These are phyloP conservation scores for Grammomys surdaster DNA, from an alignment of 2,113 vertebrate genomes.

Conservation along the genomic window DNA sequence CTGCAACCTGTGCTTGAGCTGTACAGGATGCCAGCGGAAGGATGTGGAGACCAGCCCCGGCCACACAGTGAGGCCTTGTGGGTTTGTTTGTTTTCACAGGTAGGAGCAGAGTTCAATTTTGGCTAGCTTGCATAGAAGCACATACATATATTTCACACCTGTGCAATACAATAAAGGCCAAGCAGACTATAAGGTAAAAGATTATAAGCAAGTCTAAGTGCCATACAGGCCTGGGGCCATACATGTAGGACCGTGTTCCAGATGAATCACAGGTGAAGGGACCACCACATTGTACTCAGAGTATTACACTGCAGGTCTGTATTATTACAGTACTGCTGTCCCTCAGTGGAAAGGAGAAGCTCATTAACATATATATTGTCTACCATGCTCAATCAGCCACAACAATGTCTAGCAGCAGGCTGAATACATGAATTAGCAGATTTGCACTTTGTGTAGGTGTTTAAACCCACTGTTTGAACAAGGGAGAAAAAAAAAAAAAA, in stretches of 20 bases:
- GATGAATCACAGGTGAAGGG: background rate
- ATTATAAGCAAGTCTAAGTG: slow-evolving; percentile 10
- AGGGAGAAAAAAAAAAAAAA: background rate
- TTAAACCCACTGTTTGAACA: slow-evolving; percentile 1
- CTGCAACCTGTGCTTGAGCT: background rate
- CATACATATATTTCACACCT: background rate
- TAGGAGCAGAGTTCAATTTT: background rate
- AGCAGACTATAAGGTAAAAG: background rate
- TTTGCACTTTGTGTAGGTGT: slow-evolving; percentile 7
- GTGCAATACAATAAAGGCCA: background rate
- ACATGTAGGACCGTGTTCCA: slow-evolving; percentile 13
- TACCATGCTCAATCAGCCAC: background rate
- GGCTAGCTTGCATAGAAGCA: background rate
- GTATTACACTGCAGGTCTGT: background rate
- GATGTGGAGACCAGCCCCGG: background rate
- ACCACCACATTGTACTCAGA: background rate
- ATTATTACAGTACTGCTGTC: background rate
- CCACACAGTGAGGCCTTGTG: background rate
- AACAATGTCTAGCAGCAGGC: background rate
- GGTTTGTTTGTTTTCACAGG: background rate
- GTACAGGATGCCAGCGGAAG: background rate
- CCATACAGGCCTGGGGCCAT: slow-evolving; percentile 32
- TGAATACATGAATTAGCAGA: background rate
- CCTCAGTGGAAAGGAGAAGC: background rate
- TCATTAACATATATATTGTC: slow-evolving; percentile 5